A percentile compares a stretch with the other conserved stretches of the same genome.
These are phyloP conservation scores for Drosophila sturtevanti DNA, from an alignment of 1,140 invertebrate species.

Conservation along the genomic window DNA sequence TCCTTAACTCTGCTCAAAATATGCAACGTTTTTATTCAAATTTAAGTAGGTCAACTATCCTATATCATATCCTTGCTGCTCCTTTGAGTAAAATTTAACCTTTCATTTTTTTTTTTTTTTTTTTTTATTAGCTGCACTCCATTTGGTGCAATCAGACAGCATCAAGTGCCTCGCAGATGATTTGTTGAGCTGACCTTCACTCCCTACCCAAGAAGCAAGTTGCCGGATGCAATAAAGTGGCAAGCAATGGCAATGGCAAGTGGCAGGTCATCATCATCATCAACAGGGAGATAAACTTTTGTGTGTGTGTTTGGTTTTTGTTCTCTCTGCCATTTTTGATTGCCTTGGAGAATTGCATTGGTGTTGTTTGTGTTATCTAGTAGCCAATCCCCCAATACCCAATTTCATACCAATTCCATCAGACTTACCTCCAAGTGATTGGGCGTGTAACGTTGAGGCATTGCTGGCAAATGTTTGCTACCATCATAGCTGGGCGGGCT, in stretches of 20 bases:
- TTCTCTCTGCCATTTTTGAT: conserved; percentile 34
- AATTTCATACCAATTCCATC: too few species aligned
- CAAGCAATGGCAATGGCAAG: conserved; percentile 32
- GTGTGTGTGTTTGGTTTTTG: conserved; percentile 6
- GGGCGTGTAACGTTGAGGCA: conserved; percentile 80
- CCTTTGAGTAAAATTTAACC: conserved; percentile 5
- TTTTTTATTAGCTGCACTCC: conserved; percentile 33
- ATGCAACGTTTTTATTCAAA: background rate
- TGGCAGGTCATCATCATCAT: conserved; percentile 58
- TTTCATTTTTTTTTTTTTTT: background rate
- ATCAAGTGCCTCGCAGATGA: conserved; percentile 56
- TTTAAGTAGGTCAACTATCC: background rate
- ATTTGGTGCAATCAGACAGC: conserved; percentile 48
- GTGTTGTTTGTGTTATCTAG: background rate
- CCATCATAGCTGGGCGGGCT: conserved; percentile 82
- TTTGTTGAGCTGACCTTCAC: conserved; percentile 52
- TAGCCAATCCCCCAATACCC: background rate
- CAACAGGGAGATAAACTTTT: conserved; percentile 26
- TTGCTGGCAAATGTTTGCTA: conserved; percentile 74
- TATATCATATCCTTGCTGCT: background rate
- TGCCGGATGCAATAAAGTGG: conserved; percentile 26
- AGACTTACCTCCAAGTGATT: conserved; percentile 81
- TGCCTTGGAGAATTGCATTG: conserved; percentile 29
- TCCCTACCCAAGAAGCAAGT: background rate
- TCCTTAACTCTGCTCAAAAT: background rate